Conservation (phyloP, 2,797 vertebrate genomes). For the Mormyrops boulengeri region DNA sequence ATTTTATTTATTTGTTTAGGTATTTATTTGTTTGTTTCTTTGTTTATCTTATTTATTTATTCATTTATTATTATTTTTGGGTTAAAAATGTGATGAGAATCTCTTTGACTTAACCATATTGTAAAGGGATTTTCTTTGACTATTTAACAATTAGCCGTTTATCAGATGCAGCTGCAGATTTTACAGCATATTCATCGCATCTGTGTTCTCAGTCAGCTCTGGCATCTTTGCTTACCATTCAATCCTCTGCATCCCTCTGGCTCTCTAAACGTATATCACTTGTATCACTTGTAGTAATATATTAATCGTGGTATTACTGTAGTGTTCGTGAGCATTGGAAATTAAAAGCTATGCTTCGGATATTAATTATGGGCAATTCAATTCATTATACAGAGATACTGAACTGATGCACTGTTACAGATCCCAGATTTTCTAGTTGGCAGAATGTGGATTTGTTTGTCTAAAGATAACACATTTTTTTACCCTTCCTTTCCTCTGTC, state of each 20-base stretch:
- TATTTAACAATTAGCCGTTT: neutral
- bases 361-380: constrained; percentile 58
- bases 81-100: neutral
- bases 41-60: neutral
- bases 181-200: constrained; percentile 12
- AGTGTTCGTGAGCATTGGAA: constrained; percentile 26
- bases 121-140: neutral
- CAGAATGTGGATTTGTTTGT: constrained; percentile 46
- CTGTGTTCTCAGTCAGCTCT: neutral
- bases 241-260: neutral
- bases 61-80: neutral
- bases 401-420: constrained; percentile 52
- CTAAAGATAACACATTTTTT: constrained; percentile 39
- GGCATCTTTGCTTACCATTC: neutral
- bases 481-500: constrained; percentile 31
- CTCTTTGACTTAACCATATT: neutral
- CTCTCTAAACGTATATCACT: neutral
- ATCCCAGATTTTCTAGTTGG: constrained; percentile 47
- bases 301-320: constrained; percentile 45
- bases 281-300: constrained; percentile 33
- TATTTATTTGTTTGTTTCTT: neutral
- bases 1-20: neutral
- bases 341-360: constrained; percentile 31
- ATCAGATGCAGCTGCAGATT: neutral
- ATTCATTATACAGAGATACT: constrained; percentile 55